These are phyloP conservation scores for Conistra vaccinii DNA, from an alignment of 2,888 invertebrate species.

Conservation along the genomic window DNA sequence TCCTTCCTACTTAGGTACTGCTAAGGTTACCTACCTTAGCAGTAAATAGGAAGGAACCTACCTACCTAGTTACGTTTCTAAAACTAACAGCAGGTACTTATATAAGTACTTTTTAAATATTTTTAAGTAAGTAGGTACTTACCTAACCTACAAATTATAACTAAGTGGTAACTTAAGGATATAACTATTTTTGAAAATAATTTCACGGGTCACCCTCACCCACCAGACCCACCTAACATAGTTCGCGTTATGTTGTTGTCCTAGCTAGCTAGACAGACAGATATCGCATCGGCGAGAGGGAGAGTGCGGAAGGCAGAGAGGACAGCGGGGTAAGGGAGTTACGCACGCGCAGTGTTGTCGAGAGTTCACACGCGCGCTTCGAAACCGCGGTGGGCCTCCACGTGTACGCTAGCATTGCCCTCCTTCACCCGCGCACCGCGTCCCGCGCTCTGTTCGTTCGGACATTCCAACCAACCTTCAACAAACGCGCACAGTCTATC, in stretches of 20 bases:
- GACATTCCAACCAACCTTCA: conserved; percentile 83
- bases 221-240: conserved; percentile 75
- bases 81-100: background rate
- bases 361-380: conserved; percentile 87
- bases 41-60: background rate
- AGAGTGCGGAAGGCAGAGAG: conserved; percentile 79
- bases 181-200: conserved; percentile 14
- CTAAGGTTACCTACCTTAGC: too few species aligned
- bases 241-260: conserved; percentile 80
- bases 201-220: conserved; percentile 62
- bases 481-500: conserved; percentile 80
- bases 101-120: too few species aligned
- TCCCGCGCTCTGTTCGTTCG: conserved; percentile 71
- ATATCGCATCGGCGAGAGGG: conserved; percentile 76
- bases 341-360: conserved; percentile 87
- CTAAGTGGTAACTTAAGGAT: background rate
- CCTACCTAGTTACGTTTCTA: background rate
- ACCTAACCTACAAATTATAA: background rate
- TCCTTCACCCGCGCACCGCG: conserved; percentile 68
- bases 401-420: conserved; percentile 80
- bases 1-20: too few species aligned
- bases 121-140: too few species aligned
- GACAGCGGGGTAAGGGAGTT: conserved; percentile 72
- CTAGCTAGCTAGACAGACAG: conserved; percentile 81
- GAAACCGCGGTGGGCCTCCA: conserved; percentile 91